Base-by-base conservation (phyloP, 2,888 invertebrate species). In the Yponomeuta sedellus region DNA sequence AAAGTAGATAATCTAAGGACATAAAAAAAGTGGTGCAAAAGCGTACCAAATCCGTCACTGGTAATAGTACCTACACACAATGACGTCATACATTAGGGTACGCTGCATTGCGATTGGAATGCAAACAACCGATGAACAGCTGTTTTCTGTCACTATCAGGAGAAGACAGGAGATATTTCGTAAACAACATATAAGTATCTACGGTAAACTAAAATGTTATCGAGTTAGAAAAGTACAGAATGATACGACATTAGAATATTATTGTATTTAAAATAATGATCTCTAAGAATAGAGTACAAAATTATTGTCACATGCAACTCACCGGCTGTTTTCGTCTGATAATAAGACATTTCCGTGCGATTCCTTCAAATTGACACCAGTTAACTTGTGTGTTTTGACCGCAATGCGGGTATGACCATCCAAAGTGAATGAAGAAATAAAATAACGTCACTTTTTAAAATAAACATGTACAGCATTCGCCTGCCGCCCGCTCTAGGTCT, bases 401-500 rank as follows among this genome's bases (percentile, higher is more conserved):
- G 22, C 22, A 61, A 61, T n/a, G n/a, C 25, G 28, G 25, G n/a
- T 10, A 62, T 8, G 19, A 62, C 62, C 6, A n/a, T 19, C 16
- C 4, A 62, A 62, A 34, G 11, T 44, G 20, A 12, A 34, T 80
- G 85, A 82, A 73, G 82, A 81, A 82, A 77, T 74, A 77, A 71
- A 72, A 73, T 71, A 74, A 83, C 88, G 88, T 90, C 88, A 89
- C 85, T 34, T 77, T 83, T 85, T 88, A 88, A 88, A 88, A 86
- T 88, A 86, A 80, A 75, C 75, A 73, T 73, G 77, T 75, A 19
- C n/a, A n/a, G 6, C 8, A 19, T 20, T 39, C 10, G n/a, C 73
- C 70, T 71, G 79, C 34, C 34, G 34, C 34, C 34, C 10, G 34
- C 34, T 34, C 34, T 34, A 34, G 10, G 34, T 34, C 34, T 25